A percentile compares a stretch with the other conserved stretches of the same genome.
Conservation (phyloP, 1,140 invertebrate species). For the Geopemphigus sp. region DNA sequence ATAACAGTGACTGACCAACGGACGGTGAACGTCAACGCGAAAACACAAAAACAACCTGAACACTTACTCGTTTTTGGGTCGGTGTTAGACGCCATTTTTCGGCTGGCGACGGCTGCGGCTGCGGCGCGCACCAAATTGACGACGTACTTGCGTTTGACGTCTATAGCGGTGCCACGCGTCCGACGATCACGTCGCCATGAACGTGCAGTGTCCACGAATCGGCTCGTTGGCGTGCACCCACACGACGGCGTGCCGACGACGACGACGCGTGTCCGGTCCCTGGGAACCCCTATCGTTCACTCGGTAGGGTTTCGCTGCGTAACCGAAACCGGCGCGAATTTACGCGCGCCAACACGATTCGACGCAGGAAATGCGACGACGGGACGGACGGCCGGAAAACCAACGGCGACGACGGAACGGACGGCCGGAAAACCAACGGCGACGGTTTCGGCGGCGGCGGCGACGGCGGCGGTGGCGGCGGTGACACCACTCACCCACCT, state of each 20-base stretch:
- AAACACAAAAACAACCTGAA: no score
- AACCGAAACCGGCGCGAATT: not conserved
- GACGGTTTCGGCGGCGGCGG: not conserved
- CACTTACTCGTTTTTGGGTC: not conserved
- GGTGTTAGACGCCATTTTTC: constrained; percentile 7
- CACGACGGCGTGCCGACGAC: constrained; percentile 35
- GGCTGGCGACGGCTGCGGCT: not conserved
- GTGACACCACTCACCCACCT: no score
- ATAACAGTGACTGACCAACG: no score
- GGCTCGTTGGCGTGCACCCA: constrained; percentile 12
- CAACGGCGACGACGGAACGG: not conserved
- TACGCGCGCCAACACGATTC: not conserved
- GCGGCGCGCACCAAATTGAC: not conserved
- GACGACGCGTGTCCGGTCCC: constrained; percentile 36
- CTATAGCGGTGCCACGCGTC: not conserved
- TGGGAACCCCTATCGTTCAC: constrained; percentile 42
- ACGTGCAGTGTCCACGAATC: constrained; percentile 10
- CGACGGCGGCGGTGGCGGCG: no score
- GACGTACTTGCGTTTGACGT: not conserved
- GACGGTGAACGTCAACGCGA: no score
- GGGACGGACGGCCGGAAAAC: no score
- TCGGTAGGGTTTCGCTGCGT: not conserved
- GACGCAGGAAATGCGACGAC: no score
- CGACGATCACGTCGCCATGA: constrained; percentile 21
- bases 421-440: not conserved